Percentiles rank a stretch among this genome's conserved stretches.
phyloP scores from a whole-genome alignment of 2,797 vertebrate species.

The Benthosema pterotum region DNA sequence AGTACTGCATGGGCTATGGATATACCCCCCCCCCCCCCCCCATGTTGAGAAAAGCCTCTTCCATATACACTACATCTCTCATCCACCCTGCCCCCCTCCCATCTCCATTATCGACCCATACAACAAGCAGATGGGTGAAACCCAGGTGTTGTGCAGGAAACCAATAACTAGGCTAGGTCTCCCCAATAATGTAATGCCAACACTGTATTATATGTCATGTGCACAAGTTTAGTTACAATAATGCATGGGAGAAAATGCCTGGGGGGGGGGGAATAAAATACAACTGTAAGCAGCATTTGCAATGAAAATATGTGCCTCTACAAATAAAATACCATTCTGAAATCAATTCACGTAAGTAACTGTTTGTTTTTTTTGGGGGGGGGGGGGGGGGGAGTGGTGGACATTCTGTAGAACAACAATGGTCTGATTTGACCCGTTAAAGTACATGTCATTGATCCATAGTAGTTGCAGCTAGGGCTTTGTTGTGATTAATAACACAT shows the following conservation, averaged over 20 bases:
- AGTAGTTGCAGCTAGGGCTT: slow-evolving; percentile 28
- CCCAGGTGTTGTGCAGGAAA: slow-evolving; percentile 32
- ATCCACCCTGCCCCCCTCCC: slow-evolving; percentile 12
- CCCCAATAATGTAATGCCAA: too few species aligned
- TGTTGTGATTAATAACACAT: slow-evolving; percentile 11
- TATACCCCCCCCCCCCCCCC: too few species aligned
- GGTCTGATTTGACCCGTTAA: slow-evolving; percentile 26
- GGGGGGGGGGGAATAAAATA: too few species aligned
- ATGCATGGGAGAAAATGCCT: background rate
- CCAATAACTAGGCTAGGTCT: slow-evolving; percentile 11
- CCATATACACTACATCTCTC: background rate
- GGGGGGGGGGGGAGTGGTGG: background rate
- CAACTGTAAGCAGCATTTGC: too few species aligned
- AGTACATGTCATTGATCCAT: slow-evolving; percentile 35
- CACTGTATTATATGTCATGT: too few species aligned
- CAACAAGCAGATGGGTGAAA: slow-evolving; percentile 36
- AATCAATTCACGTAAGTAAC: background rate
- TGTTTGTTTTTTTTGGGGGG: too few species aligned
- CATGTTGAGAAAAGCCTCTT: too few species aligned
- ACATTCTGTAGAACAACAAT: slow-evolving; percentile 30
- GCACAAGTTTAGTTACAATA: background rate
- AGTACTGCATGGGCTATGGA: background rate
- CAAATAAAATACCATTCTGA: background rate
- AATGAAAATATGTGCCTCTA: background rate
- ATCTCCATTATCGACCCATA: background rate